Conservation (phyloP, 2,113 vertebrate species). For the Calonectris borealis region DNA sequence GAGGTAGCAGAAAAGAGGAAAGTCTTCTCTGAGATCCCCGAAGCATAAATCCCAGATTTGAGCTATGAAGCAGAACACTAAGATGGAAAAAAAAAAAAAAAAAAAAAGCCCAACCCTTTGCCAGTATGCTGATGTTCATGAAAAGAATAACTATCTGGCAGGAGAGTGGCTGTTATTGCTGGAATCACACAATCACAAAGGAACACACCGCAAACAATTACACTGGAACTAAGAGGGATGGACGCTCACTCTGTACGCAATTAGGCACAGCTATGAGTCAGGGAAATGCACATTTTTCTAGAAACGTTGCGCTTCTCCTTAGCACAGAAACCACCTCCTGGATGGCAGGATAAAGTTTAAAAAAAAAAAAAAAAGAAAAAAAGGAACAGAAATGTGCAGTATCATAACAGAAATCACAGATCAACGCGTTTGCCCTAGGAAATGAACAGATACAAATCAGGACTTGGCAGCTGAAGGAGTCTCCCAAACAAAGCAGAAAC, state of each 20-base stretch:
- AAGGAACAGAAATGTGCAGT: constrained; percentile 31
- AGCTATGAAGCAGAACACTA: constrained; percentile 41
- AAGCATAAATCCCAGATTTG: constrained; percentile 32
- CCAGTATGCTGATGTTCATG: constrained; percentile 49
- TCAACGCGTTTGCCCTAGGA: constrained; percentile 56
- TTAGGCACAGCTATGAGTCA: constrained; percentile 56
- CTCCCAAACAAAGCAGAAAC: constrained; percentile 60
- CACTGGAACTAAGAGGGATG: constrained; percentile 48
- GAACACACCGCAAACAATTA: constrained; percentile 53
- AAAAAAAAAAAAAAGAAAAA: background rate
- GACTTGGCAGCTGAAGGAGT: constrained; percentile 54
- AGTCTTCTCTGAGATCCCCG: background rate
- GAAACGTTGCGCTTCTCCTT: background rate
- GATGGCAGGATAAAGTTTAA: background rate
- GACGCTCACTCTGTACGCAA: background rate
- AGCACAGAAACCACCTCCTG: constrained; percentile 40
- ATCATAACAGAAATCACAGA: constrained; percentile 64
- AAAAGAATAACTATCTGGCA: constrained; percentile 67
- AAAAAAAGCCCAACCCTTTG: background rate
- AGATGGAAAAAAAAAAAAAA: background rate
- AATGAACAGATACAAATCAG: constrained; percentile 62
- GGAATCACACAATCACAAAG: constrained; percentile 67
- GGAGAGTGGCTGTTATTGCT: constrained; percentile 49
- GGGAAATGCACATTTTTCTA: constrained; percentile 34
- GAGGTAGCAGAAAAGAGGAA: background rate